Evolutionary conservation across 2,888 invertebrate genomes (phyloP).

Genomic region (Euproctis similis): DNA sequence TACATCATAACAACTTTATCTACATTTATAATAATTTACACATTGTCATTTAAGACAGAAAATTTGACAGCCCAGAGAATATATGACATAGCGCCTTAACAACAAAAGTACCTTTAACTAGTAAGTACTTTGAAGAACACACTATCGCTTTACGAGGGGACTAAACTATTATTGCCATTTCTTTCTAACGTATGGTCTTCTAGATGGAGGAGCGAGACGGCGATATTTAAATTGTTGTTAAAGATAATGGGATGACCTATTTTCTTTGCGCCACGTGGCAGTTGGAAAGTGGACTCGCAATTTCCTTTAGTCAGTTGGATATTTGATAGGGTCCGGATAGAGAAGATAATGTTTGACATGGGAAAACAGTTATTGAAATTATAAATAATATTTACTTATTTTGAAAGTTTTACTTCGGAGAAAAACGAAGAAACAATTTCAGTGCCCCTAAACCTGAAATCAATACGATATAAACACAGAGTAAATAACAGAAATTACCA

Average conservation of each 20-base stretch:
- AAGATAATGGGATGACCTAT: slow-evolving; percentile 64
- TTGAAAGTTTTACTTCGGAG: too few relatives aligned
- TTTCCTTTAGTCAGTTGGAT: slow-evolving; percentile 22
- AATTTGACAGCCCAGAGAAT: too few relatives aligned
- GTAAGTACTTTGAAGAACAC: too few relatives aligned
- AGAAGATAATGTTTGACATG: slow-evolving; percentile 1
- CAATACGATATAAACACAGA: too few relatives aligned
- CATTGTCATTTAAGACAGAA: too few relatives aligned
- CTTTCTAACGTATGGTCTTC: slow-evolving; percentile 19
- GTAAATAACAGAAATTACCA: too few relatives aligned
- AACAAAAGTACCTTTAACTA: slow-evolving; percentile 21
- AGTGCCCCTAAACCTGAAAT: too few relatives aligned
- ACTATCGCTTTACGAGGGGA: slow-evolving; percentile 26
- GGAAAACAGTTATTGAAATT: neutral
- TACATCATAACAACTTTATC: too few relatives aligned
- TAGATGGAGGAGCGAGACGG: slow-evolving; percentile 32
- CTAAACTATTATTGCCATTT: slow-evolving; percentile 17
- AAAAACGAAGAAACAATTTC: too few relatives aligned
- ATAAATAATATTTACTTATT: too few relatives aligned
- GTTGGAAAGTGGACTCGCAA: slow-evolving; percentile 34
- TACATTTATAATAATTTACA: too few relatives aligned
- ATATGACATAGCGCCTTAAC: slow-evolving; percentile 17
- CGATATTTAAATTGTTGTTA: slow-evolving; percentile 37
- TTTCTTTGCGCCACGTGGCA: slow-evolving; percentile 60
- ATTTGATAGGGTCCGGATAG: slow-evolving; percentile 7